Base-by-base conservation (phyloP, 64 coral and sea anemone genomes). In the Porites lutea region DNA sequence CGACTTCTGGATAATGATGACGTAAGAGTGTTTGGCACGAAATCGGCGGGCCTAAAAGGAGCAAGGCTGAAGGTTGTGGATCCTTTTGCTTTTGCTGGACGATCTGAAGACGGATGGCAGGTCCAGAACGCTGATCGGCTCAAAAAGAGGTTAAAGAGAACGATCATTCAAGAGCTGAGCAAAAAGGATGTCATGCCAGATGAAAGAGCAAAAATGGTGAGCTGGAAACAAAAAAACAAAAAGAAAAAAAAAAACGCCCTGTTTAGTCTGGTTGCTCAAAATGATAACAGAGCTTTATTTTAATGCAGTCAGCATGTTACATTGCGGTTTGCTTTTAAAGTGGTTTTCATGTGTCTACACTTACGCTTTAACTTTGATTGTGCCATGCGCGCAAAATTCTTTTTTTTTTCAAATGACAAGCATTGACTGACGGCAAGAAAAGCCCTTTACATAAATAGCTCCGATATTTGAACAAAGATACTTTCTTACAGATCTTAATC, bases 1-100 rank as follows among this genome's bases (percentile, higher is more conserved):
- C 74, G 95, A 6, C 6, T 96, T 54, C 73, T 96, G 52, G 91
- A 96, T 44, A 83, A 50, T 12, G 95, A 97, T 58, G 70, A 97
- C 15, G 82, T 83, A 8, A 82, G 0, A 57, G 65, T 79, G 9
- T 75, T 90, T 55, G 81, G 50, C 13, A 76, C 62, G 4, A 88
- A 20, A 59, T 64, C 43, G 37, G 11, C 52, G 18, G 0, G 8
- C 7, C 37, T 13, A 58, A 78, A 15, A 44, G 1, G 12, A 0
- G 77, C 65, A 52, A 91, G 59, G 49, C 15, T 74, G 9, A 68
- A 66, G 20, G 27, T 74, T 18, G 75, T 62, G 20, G 49, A 87
- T 64, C 80, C 55, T 43, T 61, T 86, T 57, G 53, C 70, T 43
- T 23, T 79, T 13, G 6, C 5, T 46, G 61, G 66, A 64, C 46